Evolutionary conservation across 2,888 invertebrate genomes (phyloP), one percentile per base, ranked within the genome.

Genomic region (Boloria selene): DNA sequence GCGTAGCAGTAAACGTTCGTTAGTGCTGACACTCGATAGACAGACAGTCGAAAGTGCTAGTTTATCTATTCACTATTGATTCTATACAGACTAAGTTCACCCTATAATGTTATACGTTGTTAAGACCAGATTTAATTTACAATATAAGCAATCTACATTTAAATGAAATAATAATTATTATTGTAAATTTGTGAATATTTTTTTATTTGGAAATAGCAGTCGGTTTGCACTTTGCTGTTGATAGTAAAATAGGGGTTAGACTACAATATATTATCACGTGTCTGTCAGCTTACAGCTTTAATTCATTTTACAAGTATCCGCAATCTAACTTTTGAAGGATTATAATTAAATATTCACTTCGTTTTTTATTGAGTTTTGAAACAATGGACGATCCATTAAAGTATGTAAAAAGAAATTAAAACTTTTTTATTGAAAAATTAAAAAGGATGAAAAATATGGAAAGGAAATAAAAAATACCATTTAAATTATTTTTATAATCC

Each of bases 11-110:
- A 65, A 52, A 55, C 45, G 63, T 60, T 69, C 65, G 68, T 63
- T 68, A 65, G 60, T 51, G 47, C 68, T 65, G 68, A 68, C 62
- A 65, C 60, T 56, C 68, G 51, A 66, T 66, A 69, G 63, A 69
- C 67, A 60, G 67, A 63, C 64, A 52, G 66, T 56, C 66, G 60
- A 68, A 69, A 69, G 68, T 69, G 65, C 60, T 49, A 31, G 55
- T 42, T 56, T 66, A 63, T 63, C 63, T 69, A 66, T 63, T 55
- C 60, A 63, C 60, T 69, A n/a, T 58, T 42, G 44, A 60, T n/a
- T n/a, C n/a, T n/a, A n/a, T n/a, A n/a, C n/a, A n/a, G n/a, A 38
- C 52, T 31, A 52, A 42, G 26, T 49, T 22, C 50, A 52, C 44
- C 13, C 38, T 60, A 53, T 53, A 42, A 55, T 56, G 52, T 69